Percentiles rank a stretch among this genome's conserved stretches.
Conservation (phyloP, 2,888 invertebrate genomes). For the Plusia festucae region DNA sequence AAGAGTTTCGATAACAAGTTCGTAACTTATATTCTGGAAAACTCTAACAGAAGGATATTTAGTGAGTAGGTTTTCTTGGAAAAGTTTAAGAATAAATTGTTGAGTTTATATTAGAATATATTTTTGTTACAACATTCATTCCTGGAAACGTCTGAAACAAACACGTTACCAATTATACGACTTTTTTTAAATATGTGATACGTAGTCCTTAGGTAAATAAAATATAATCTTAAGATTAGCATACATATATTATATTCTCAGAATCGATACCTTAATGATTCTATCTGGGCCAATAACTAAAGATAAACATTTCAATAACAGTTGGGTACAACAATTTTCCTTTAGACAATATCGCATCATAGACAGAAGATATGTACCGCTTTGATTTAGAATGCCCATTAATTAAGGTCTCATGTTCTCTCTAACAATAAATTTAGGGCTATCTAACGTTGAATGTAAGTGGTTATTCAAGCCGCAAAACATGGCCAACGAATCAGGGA, state of each 20-base stretch:
- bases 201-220: neutral
- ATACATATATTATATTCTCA: no score
- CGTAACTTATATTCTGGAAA: neutral
- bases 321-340: neutral
- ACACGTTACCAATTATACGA: neutral
- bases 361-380: constrained; percentile 41
- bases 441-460: constrained; percentile 53
- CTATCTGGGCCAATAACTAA: neutral
- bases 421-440: constrained; percentile 50
- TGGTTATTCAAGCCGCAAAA: constrained; percentile 46
- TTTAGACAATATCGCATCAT: constrained; percentile 34
- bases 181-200: neutral
- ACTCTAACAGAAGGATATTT: neutral
- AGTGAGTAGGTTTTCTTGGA: neutral
- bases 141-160: neutral
- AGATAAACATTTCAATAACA: neutral
- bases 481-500: constrained; percentile 34
- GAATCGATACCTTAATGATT: neutral
- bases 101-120: neutral
- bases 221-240: neutral
- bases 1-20: neutral
- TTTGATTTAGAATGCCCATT: constrained; percentile 50
- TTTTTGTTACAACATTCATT: no score
- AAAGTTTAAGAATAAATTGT: neutral
- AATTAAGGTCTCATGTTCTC: constrained; percentile 53